Evolutionary conservation across 2,888 invertebrate species (phyloP).

Genomic region (Plebejus melissa): DNA sequence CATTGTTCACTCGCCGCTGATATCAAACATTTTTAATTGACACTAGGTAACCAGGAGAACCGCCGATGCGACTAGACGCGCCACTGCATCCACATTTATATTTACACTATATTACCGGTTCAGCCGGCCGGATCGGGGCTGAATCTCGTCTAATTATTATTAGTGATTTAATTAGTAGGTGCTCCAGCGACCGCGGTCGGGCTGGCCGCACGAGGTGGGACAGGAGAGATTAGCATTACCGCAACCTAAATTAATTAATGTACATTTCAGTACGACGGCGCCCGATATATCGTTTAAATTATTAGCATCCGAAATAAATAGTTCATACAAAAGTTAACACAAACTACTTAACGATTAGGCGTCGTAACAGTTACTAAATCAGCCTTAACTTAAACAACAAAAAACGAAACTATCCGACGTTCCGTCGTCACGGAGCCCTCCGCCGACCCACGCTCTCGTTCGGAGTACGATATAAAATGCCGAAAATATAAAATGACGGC

Average conservation of each 20-base stretch:
- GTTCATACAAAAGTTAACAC: constrained; percentile 24
- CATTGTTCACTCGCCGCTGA: neutral
- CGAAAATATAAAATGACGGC: neutral
- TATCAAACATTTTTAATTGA: constrained; percentile 60
- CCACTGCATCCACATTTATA: constrained; percentile 75
- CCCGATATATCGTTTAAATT: constrained; percentile 9
- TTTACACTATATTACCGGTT: constrained; percentile 51
- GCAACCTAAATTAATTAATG: neutral
- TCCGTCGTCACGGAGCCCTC: neutral
- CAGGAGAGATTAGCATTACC: constrained; percentile 44
- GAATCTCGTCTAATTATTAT: constrained; percentile 49
- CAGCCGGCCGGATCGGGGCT: constrained; percentile 60
- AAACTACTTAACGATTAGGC: constrained; percentile 19
- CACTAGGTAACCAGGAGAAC: constrained; percentile 53
- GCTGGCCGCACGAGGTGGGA: constrained; percentile 60
- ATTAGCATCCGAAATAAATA: constrained; percentile 28
- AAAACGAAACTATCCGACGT: constrained; percentile 8
- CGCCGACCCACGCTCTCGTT: constrained; percentile 4
- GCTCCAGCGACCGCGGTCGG: constrained; percentile 47
- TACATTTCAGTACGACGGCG: neutral
- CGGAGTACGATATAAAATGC: neutral
- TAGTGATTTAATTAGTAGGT: constrained; percentile 51
- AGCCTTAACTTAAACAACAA: constrained; percentile 15
- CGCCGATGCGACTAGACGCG: constrained; percentile 64
- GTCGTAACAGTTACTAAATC: constrained; percentile 13